These are phyloP conservation scores for Drosophila tristis DNA, from an alignment of 1,140 invertebrate species.

Conservation along the genomic window DNA sequence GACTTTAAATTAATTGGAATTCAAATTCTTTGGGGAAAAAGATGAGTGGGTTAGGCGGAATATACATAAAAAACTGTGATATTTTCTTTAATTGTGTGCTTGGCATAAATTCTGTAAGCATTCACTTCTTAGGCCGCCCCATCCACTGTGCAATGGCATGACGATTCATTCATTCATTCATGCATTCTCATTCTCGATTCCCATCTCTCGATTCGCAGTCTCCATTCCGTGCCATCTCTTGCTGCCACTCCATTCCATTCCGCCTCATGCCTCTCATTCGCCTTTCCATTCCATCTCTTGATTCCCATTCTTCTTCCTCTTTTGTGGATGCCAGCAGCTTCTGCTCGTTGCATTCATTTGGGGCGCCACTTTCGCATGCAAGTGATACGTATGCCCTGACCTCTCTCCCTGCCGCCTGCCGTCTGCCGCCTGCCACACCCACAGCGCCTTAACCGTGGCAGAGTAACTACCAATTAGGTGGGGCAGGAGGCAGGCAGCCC, in stretches of 20 bases:
- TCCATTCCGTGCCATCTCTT: no score
- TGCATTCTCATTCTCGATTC: slow-evolving; percentile 35
- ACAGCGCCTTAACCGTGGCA: slow-evolving; percentile 47
- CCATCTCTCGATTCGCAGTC: slow-evolving; percentile 27
- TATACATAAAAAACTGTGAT: slow-evolving; percentile 4
- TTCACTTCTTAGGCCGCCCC: background rate
- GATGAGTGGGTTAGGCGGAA: slow-evolving; percentile 10
- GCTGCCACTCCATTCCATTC: no score
- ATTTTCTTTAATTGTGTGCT: background rate
- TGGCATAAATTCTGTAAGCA: slow-evolving; percentile 3
- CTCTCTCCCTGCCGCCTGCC: background rate
- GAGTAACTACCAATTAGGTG: slow-evolving; percentile 78
- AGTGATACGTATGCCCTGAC: slow-evolving; percentile 58
- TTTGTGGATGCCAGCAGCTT: slow-evolving; percentile 36
- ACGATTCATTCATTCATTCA: slow-evolving; percentile 48
- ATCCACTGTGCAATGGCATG: slow-evolving; percentile 43
- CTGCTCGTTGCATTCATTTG: slow-evolving; percentile 70
- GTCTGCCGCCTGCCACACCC: slow-evolving; percentile 21
- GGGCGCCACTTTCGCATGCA: slow-evolving; percentile 73
- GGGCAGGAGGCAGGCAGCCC: slow-evolving; percentile 45
- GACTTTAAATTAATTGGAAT: slow-evolving; percentile 23
- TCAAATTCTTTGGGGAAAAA: slow-evolving; percentile 13
- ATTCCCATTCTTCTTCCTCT: slow-evolving; percentile 16
- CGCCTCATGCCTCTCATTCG: no score
- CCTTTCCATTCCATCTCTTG: no score